phyloP scores from a whole-genome alignment of 2,888 invertebrate genomes.

The Helicoverpa assulta region DNA sequence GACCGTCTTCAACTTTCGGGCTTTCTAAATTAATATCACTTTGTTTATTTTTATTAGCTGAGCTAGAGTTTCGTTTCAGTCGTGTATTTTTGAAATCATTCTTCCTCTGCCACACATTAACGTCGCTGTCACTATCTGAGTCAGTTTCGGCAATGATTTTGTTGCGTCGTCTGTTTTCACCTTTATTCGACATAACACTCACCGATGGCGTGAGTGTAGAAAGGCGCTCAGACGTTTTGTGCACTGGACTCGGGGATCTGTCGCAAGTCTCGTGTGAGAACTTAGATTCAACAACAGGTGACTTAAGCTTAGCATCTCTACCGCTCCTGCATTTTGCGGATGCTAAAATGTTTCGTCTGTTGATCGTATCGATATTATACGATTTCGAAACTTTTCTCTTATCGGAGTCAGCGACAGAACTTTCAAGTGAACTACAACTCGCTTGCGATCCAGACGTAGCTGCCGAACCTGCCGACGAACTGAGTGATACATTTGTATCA shows the following conservation, averaged over 20 bases:
- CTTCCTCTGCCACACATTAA: conserved; percentile 84
- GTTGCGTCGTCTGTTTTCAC: conserved; percentile 86
- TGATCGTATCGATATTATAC: conserved; percentile 95
- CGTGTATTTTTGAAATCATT: conserved; percentile 86
- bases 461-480: conserved; percentile 93
- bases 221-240: conserved; percentile 88
- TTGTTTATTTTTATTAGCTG: conserved; percentile 81
- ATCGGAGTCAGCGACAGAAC: conserved; percentile 91
- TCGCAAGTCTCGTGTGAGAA: conserved; percentile 91
- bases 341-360: conserved; percentile 96
- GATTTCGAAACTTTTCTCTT: conserved; percentile 93
- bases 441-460: conserved; percentile 94
- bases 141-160: conserved; percentile 85
- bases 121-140: conserved; percentile 83
- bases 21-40: conserved; percentile 75
- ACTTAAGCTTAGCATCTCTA: conserved; percentile 93
- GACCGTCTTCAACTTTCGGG: conserved; percentile 79
- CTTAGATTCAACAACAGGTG: conserved; percentile 93
- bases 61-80: conserved; percentile 84
- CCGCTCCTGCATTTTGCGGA: conserved; percentile 96
- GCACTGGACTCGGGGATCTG: conserved; percentile 87
- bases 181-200: conserved; percentile 89
- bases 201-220: conserved; percentile 88
- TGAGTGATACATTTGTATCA: conserved; percentile 93
- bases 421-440: conserved; percentile 92